These are phyloP conservation scores for Blera fallax DNA, from an alignment of 2,888 invertebrate genomes.

Conservation along the genomic window DNA sequence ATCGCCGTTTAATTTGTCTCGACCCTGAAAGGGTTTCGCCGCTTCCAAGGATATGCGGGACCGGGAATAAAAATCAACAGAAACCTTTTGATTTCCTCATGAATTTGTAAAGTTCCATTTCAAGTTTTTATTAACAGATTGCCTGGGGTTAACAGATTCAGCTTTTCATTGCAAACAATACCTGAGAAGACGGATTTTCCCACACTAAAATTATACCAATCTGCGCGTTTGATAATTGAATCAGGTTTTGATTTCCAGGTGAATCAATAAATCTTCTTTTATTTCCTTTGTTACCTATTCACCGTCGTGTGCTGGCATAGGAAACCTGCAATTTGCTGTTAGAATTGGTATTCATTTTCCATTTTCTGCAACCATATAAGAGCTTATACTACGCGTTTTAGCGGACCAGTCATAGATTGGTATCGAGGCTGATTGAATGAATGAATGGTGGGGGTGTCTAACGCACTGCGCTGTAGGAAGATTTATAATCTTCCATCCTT, in stretches of 20 bases:
- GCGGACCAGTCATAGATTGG: too few relatives aligned
- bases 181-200: background rate
- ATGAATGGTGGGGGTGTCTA: too few relatives aligned
- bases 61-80: background rate
- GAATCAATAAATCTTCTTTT: background rate
- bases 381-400: background rate
- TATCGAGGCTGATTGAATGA: too few relatives aligned
- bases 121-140: slow-evolving; percentile 4
- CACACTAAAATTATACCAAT: background rate
- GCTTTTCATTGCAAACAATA: background rate
- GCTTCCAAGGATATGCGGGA: background rate
- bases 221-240: background rate
- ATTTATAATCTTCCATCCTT: too few relatives aligned
- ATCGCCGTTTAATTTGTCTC: background rate
- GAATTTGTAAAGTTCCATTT: background rate
- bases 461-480: too few relatives aligned
- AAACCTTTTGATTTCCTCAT: slow-evolving; percentile 6
- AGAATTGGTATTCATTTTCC: background rate
- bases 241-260: background rate
- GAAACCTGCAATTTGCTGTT: background rate
- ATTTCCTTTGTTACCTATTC: background rate
- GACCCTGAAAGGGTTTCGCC: background rate
- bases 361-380: background rate
- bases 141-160: background rate
- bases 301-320: too few relatives aligned